phyloP scores from a whole-genome alignment of 53 echinoderm and acorn worm species.

The Holothuria leucospilota region DNA sequence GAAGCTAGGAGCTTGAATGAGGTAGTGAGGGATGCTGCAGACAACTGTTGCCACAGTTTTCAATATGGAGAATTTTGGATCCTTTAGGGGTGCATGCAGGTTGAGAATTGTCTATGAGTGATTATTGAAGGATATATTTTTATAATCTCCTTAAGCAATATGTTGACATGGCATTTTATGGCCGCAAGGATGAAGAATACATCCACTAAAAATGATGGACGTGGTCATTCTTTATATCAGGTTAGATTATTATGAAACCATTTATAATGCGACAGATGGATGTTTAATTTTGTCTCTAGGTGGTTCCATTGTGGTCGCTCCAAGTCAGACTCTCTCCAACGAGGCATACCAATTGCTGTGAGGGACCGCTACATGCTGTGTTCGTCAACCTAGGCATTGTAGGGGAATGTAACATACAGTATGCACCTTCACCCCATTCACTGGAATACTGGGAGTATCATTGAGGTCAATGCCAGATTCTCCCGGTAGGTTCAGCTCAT shows the following conservation, averaged over 20 bases:
- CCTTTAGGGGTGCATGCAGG: constrained; percentile 97
- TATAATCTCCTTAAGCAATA: no score
- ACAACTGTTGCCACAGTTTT: constrained; percentile 96
- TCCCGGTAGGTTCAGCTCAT: constrained; percentile 92
- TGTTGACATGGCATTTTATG: no score
- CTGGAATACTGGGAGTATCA: constrained; percentile 99
- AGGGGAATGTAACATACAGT: constrained; percentile 98
- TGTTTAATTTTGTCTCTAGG: constrained; percentile 48
- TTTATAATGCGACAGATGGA: no score
- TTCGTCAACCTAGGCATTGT: constrained; percentile 97
- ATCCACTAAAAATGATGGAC: no score
- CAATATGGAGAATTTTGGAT: constrained; percentile 99
- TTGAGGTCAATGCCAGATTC: constrained; percentile 96
- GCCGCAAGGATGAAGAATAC: no score
- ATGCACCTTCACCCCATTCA: constrained; percentile 86
- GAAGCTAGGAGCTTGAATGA: constrained; percentile 99
- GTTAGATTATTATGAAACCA: background rate
- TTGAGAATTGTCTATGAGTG: constrained; percentile 46
- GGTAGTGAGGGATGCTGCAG: constrained; percentile 86
- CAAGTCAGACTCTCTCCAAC: constrained; percentile 95
- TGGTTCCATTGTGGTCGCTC: constrained; percentile 97
- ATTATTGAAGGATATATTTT: no score
- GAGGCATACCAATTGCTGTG: constrained; percentile 96
- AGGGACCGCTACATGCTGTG: constrained; percentile 88
- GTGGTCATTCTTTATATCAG: no score